A percentile compares a stretch with the other conserved stretches of the same genome.
Conservation (phyloP, 2,797 vertebrate genomes). For the Melanitta fusca region DNA sequence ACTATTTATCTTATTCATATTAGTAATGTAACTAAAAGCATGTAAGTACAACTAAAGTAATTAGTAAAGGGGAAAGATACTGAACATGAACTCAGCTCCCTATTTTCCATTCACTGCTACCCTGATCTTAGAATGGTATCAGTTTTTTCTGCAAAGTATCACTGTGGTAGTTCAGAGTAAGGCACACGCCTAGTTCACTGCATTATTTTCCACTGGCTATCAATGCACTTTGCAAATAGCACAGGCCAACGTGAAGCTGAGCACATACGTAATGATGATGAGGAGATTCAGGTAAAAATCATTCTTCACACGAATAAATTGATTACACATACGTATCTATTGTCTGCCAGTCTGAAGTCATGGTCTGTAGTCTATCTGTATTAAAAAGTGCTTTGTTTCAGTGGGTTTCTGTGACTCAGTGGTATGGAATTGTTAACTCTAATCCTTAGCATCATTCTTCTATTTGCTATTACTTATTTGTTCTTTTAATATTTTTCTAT, state of each 20-base stretch:
- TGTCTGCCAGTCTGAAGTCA: neutral
- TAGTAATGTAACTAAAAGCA: neutral
- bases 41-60: neutral
- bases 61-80: neutral
- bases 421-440: neutral
- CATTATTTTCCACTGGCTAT: neutral
- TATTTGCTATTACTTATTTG: neutral
- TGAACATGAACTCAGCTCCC: neutral
- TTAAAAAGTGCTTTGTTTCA: neutral
- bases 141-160: neutral
- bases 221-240: neutral
- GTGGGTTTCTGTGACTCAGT: neutral
- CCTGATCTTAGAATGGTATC: neutral
- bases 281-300: neutral
- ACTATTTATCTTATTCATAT: neutral
- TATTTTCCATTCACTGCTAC: neutral
- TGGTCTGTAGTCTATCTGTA: neutral
- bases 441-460: neutral
- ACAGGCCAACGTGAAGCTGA: neutral
- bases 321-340: neutral
- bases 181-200: neutral
- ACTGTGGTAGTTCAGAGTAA: rapidly evolving
- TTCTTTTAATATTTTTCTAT: neutral
- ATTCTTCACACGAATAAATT: neutral
- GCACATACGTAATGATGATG: rapidly evolving